Evolutionary conservation across 2,797 vertebrate species (phyloP), one percentile per base, ranked within the genome.

Genomic region (Falco peregrinus): DNA sequence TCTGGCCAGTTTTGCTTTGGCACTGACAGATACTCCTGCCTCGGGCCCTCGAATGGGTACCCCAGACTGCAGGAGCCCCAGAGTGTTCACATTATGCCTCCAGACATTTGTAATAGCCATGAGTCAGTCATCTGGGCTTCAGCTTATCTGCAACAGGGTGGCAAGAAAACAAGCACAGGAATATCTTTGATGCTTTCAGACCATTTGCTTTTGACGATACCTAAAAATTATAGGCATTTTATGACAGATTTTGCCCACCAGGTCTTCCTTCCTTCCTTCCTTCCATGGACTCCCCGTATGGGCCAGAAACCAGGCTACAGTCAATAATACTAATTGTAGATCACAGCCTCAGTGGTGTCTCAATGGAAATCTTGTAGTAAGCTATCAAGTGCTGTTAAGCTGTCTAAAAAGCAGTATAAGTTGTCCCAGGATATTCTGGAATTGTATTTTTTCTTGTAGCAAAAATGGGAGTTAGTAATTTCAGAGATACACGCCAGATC

Each of bases 291-390:
- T 21, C 24, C 35, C 31, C 57, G 17, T 17, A 43, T 2, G 6
- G 71, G 31, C 60, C 65, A 87, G 68, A 76, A 83, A 83, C 24
- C 20, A 54, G 75, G 28, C 41, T 74, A 68, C 26, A 70, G n/a
- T 75, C 78, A 80, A 57, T 83, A 87, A 31, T 43, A 90, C n/a
- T 59, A 78, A 85, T 47, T 53, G 48, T 37, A 92, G 51, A 94
- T 84, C 68, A 82, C 75, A 71, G 64, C 25, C 74, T 71, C 11
- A 1, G 57, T 87, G 28, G 7, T 68, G n/a, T 71, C 64, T 83
- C 51, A 64, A 4, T 43, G 41, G 48, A 93, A 93, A 50, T 77
- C n/a, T 64, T 89, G 61, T 7, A 41, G 63, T 63, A 70, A 91
- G 5, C 26, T 48, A 63, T 43, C 47, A 75, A 51, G 22, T 29